Evolutionary conservation across 2,888 invertebrate genomes (phyloP).

Genomic region (Apamea monoglypha): DNA sequence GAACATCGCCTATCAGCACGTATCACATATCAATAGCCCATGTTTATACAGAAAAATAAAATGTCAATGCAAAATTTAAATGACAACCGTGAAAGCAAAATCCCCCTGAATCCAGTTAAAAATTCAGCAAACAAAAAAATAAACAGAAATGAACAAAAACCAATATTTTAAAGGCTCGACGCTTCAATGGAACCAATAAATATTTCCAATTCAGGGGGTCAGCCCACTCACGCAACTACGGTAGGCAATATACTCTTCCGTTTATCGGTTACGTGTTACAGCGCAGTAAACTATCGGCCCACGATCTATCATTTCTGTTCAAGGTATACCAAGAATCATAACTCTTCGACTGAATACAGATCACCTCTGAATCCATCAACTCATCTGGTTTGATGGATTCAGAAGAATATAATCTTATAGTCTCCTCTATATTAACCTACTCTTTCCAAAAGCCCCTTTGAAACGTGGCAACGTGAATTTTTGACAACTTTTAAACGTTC

Average conservation of each 20-base stretch:
- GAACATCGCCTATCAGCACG: not conserved
- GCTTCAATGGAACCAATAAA: slow-evolving; percentile 55
- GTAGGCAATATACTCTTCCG: slow-evolving; percentile 72
- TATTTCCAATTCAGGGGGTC: slow-evolving; percentile 65
- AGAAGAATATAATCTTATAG: not conserved
- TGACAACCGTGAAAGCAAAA: slow-evolving; percentile 1
- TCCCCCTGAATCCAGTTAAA: slow-evolving; percentile 11
- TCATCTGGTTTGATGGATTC: not conserved
- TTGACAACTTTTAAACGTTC: not conserved
- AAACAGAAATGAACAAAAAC: slow-evolving; percentile 18
- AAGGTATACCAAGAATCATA: slow-evolving; percentile 5
- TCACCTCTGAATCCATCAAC: not conserved
- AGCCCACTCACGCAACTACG: slow-evolving; percentile 49
- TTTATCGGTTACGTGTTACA: slow-evolving; percentile 77
- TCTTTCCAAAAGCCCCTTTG: not conserved
- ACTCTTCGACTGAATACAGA: slow-evolving; percentile 22
- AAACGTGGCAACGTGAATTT: not conserved
- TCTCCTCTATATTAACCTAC: not conserved
- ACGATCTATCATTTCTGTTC: slow-evolving; percentile 57
- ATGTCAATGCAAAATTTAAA: not conserved
- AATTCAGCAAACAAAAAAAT: slow-evolving; percentile 7
- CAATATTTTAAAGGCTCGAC: slow-evolving; percentile 50
- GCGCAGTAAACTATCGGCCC: slow-evolving; percentile 72
- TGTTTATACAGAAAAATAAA: not conserved
- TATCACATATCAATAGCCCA: not conserved